A percentile compares a stretch with the other conserved stretches of the same genome.
These are phyloP conservation scores for Polyergus mexicanus DNA, from an alignment of 1,140 invertebrate genomes.

Conservation along the genomic window DNA sequence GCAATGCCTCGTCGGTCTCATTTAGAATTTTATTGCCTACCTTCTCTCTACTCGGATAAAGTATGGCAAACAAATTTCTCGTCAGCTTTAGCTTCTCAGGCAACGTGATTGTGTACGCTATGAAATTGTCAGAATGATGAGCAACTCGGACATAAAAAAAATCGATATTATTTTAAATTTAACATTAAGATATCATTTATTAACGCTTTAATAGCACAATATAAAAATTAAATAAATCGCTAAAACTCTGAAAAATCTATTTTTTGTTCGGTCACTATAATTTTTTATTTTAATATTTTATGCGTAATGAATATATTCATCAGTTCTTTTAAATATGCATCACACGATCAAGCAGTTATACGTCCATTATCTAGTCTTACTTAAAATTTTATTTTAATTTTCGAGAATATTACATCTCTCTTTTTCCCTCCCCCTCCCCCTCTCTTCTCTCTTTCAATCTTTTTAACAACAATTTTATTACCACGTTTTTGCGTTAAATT, in stretches of 20 bases:
- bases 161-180: constrained; percentile 19
- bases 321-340: not conserved
- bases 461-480: constrained; percentile 21
- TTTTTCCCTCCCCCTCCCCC: not conserved
- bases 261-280: not conserved
- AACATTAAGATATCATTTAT: not conserved
- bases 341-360: not conserved
- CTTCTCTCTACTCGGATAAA: constrained; percentile 27
- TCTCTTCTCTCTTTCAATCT: not conserved
- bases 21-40: constrained; percentile 59
- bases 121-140: not conserved
- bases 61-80: constrained; percentile 34
- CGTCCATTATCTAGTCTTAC: not conserved
- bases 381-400: not conserved
- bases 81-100: constrained; percentile 2
- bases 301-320: not conserved
- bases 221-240: constrained; percentile 15
- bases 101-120: constrained; percentile 11
- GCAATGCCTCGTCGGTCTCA: constrained; percentile 41
- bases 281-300: constrained; percentile 6
- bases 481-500: not conserved
- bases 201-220: not conserved
- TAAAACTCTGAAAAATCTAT: not conserved
- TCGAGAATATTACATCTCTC: not conserved
- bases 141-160: not conserved